These are phyloP conservation scores for Palythoa grandiflora DNA, from an alignment of 92 coral and sea anemone genomes.

Conservation along the genomic window DNA sequence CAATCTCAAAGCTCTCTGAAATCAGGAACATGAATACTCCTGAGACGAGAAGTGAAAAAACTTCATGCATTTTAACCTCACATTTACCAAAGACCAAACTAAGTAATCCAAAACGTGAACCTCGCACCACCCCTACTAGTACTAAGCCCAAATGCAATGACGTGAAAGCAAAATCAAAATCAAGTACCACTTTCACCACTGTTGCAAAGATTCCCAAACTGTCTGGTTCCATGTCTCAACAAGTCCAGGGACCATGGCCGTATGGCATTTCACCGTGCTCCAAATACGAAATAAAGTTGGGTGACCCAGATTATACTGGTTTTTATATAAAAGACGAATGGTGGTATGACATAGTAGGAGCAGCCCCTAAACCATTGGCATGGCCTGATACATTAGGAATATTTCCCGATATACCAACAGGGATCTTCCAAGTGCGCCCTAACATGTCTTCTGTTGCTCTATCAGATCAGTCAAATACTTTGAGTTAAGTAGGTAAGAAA, in stretches of 20 bases:
- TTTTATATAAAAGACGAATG: neutral
- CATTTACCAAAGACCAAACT: neutral
- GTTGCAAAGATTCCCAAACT: constrained; percentile 4
- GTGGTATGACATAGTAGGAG: constrained; percentile 27
- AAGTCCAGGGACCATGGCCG: neutral
- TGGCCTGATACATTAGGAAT: no score
- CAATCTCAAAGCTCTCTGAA: constrained; percentile 5
- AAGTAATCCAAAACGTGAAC: constrained; percentile 19
- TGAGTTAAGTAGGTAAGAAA: no score
- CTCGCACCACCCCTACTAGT: neutral
- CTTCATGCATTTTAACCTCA: neutral
- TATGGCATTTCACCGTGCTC: constrained; percentile 30
- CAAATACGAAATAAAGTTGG: constrained; percentile 4
- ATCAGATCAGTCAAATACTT: no score
- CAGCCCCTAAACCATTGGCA: no score
- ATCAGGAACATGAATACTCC: neutral
- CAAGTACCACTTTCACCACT: constrained; percentile 11
- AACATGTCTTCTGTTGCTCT: no score
- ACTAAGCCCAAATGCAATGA: neutral
- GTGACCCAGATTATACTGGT: constrained; percentile 25
- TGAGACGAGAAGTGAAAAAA: neutral
- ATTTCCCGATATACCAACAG: no score
- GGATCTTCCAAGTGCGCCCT: no score
- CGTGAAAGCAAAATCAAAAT: constrained; percentile 18
- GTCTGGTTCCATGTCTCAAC: neutral